phyloP scores from a whole-genome alignment of 2,888 invertebrate genomes.

The Mactromeris polynyma region DNA sequence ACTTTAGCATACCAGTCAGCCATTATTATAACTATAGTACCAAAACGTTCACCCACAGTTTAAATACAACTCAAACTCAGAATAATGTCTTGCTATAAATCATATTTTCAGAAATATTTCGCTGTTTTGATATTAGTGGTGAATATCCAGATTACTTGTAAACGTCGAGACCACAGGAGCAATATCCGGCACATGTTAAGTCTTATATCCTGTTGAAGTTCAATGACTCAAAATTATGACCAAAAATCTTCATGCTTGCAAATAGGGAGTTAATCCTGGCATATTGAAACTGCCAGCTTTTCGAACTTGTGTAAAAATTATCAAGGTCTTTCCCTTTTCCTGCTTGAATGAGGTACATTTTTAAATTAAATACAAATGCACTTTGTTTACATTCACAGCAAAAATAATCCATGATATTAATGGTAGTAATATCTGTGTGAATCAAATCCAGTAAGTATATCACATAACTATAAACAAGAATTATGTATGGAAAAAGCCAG shows the following conservation, averaged over 20 bases:
- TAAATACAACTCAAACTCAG: neutral
- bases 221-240: neutral
- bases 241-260: neutral
- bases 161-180: neutral
- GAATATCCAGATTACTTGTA: neutral
- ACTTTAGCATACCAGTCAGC: slow-evolving; percentile 56
- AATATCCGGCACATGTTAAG: neutral
- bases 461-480: too few species aligned
- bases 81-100: neutral
- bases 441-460: too few species aligned
- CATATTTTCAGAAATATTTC: neutral
- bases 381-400: neutral
- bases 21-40: slow-evolving; percentile 18
- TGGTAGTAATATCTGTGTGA: neutral
- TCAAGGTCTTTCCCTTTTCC: too few species aligned
- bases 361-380: too few species aligned
- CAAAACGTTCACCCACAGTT: neutral
- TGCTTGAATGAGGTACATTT: too few species aligned
- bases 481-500: too few species aligned
- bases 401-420: neutral
- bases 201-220: neutral
- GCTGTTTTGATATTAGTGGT: neutral
- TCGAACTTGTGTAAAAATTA: too few species aligned
- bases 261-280: neutral
- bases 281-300: neutral